These are phyloP conservation scores for Pomatorhinus ruficollis DNA, from an alignment of 2,113 vertebrate species.

Conservation along the genomic window DNA sequence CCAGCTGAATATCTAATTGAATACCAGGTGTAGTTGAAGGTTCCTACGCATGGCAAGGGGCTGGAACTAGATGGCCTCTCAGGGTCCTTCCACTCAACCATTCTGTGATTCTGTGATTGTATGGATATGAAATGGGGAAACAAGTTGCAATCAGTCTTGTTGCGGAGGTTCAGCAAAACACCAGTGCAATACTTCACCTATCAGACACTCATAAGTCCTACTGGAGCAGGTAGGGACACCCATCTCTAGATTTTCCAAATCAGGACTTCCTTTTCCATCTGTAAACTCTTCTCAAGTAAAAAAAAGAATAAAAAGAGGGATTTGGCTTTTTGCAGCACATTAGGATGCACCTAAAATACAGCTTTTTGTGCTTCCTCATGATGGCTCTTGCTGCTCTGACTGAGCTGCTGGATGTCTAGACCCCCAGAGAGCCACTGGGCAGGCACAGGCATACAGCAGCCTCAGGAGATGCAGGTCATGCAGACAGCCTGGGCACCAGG, in stretches of 20 bases:
- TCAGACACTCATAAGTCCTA: accelerated
- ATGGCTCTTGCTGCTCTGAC: not conserved
- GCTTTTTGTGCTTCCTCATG: not conserved
- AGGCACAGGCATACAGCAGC: not conserved
- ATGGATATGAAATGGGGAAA: not conserved
- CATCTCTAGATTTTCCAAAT: not conserved
- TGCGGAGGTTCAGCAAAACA: not conserved
- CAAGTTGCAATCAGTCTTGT: too few species aligned
- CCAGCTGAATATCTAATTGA: not conserved
- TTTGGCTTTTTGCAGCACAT: not conserved
- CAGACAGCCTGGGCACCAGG: accelerated
- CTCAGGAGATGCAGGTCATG: not conserved
- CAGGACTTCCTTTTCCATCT: not conserved
- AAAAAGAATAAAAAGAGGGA: accelerated
- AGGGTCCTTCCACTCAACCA: not conserved
- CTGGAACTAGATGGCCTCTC: not conserved
- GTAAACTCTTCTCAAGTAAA: not conserved
- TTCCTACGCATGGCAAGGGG: not conserved
- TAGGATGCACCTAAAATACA: not conserved
- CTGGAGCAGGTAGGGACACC: accelerated
- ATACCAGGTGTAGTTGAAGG: not conserved
- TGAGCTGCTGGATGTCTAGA: not conserved
- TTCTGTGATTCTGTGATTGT: not conserved
- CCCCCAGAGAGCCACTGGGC: accelerated
- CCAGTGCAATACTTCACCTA: not conserved